Evolutionary conservation across 2,113 vertebrate species (phyloP).

Genomic region (Myrmophylax atrothorax): DNA sequence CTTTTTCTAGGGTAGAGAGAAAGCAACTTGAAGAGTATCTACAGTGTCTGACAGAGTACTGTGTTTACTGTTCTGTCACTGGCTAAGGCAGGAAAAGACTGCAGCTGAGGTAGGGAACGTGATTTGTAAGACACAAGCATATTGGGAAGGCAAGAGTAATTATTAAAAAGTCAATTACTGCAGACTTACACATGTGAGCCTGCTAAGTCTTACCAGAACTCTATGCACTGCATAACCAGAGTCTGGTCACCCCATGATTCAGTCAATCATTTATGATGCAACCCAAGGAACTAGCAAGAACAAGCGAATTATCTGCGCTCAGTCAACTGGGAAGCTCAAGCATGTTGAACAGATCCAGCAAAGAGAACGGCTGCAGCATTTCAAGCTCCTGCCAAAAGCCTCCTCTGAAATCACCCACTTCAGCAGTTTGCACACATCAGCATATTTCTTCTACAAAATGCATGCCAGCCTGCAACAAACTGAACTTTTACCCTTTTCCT

Average conservation of each 20-base stretch:
- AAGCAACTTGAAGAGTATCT: not conserved
- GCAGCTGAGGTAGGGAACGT: not conserved
- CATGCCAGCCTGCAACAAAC: not conserved
- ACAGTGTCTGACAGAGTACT: not conserved
- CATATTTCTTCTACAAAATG: slow-evolving; percentile 11
- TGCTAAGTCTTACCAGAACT: not conserved
- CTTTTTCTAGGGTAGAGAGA: not conserved
- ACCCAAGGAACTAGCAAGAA: not conserved
- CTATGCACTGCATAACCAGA: not conserved
- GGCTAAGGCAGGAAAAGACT: not conserved
- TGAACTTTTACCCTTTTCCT: slow-evolving; percentile 78
- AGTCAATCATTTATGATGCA: not conserved
- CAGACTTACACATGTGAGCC: not conserved
- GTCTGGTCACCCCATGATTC: not conserved
- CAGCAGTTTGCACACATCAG: slow-evolving; percentile 50
- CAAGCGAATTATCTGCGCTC: not conserved
- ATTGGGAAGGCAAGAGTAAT: not conserved
- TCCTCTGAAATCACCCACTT: slow-evolving; percentile 14
- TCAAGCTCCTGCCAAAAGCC: slow-evolving; percentile 2
- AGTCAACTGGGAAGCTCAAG: not conserved
- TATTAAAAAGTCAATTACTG: not conserved
- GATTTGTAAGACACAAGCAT: not conserved
- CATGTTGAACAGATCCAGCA: not conserved
- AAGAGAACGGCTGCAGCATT: not conserved
- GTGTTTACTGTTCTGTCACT: not conserved